Evolutionary conservation across 2,888 invertebrate species (phyloP).

Genomic region (Polydrusus tereticollis): DNA sequence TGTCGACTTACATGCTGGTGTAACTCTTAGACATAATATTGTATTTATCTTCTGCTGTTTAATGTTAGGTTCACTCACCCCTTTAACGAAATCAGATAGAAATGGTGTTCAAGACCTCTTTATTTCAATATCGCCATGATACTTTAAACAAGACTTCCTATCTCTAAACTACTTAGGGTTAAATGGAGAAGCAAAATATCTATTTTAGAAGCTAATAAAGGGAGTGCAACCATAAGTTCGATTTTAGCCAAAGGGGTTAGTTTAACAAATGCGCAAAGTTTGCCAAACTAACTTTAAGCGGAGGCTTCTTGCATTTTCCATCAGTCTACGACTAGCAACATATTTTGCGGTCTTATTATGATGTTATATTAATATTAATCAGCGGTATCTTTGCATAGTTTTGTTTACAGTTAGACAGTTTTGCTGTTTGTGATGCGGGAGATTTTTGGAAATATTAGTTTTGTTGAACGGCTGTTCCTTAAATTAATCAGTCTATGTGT

Average conservation of each 20-base stretch:
- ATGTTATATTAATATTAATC: slow-evolving; percentile 31
- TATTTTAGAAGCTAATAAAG: slow-evolving; percentile 34
- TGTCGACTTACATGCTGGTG: too few relatives aligned
- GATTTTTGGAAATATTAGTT: background rate
- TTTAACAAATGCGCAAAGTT: slow-evolving; percentile 45
- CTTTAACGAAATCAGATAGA: background rate
- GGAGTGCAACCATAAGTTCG: slow-evolving; percentile 38
- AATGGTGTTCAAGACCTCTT: background rate
- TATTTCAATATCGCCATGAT: background rate
- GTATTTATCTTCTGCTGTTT: background rate
- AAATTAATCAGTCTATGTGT: background rate
- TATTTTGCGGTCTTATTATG: slow-evolving; percentile 21
- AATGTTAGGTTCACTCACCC: background rate
- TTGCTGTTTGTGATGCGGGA: background rate
- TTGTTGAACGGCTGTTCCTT: background rate
- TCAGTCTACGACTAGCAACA: slow-evolving; percentile 15
- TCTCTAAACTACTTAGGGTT: slow-evolving; percentile 8
- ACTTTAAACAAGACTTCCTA: background rate
- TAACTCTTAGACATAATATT: too few relatives aligned
- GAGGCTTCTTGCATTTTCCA: slow-evolving; percentile 34
- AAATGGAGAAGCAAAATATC: slow-evolving; percentile 18
- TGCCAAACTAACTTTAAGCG: slow-evolving; percentile 28
- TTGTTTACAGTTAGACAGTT: slow-evolving; percentile 29
- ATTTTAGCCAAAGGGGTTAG: slow-evolving; percentile 45
- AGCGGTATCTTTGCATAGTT: slow-evolving; percentile 24